phyloP scores from a whole-genome alignment of 2,888 invertebrate genomes.

The Coelopa pilipes region DNA sequence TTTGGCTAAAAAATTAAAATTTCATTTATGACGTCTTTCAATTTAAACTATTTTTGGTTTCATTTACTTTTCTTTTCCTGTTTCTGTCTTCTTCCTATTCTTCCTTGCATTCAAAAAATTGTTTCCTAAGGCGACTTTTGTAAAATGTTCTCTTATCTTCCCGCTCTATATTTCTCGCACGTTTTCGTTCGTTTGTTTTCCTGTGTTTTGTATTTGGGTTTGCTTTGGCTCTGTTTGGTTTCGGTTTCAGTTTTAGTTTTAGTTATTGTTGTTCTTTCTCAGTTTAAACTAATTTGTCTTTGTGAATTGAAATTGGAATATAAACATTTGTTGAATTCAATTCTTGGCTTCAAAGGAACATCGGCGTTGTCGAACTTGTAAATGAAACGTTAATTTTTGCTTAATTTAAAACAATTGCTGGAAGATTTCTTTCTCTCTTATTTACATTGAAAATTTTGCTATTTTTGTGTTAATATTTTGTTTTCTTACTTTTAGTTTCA shows the following conservation, averaged over 20 bases:
- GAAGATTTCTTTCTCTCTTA: conserved; percentile 1
- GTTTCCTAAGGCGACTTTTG: conserved; percentile 34
- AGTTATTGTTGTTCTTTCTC: background rate
- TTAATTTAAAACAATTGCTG: conserved; percentile 4
- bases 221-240: background rate
- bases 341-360: conserved; percentile 11
- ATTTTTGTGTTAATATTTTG: conserved; percentile 1
- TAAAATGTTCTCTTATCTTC: conserved; percentile 10
- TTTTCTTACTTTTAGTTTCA: too few relatives aligned
- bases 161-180: conserved; percentile 12
- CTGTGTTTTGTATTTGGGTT: background rate
- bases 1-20: too few relatives aligned
- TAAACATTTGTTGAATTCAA: background rate
- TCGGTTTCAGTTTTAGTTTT: background rate
- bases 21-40: conserved; percentile 1
- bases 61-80: background rate
- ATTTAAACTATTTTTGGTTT: conserved; percentile 23
- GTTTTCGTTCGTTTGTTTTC: conserved; percentile 5
- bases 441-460: conserved; percentile 34
- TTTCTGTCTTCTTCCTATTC: conserved; percentile 9
- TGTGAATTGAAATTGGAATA: background rate
- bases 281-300: conserved; percentile 20
- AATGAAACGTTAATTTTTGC: background rate
- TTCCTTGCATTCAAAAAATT: conserved; percentile 22
- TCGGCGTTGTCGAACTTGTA: background rate